Percentiles rank a stretch among this genome's conserved stretches.
Conservation (phyloP, 2,888 invertebrate genomes). For the Vesta saturnalis region DNA sequence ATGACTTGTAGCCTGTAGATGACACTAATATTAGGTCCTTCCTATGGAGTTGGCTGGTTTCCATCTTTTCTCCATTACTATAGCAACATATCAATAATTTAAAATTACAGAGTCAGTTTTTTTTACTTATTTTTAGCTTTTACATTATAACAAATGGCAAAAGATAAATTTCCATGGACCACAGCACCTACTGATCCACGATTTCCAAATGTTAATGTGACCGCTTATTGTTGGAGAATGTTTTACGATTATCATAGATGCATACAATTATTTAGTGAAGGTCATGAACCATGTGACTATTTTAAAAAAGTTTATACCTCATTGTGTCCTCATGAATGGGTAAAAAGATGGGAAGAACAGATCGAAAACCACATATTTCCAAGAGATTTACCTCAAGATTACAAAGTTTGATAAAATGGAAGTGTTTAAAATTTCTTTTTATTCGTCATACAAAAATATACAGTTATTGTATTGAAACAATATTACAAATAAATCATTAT, state of each 20-base stretch:
- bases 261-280: conserved; percentile 35
- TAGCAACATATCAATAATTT: no score
- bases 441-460: neutral
- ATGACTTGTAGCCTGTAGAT: no score
- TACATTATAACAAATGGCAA: neutral
- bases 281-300: conserved; percentile 68
- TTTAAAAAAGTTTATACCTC: conserved; percentile 68
- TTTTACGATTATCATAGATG: conserved; percentile 50
- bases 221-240: conserved; percentile 65
- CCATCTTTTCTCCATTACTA: no score
- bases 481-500: neutral
- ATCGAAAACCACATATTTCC: conserved; percentile 67
- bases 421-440: neutral
- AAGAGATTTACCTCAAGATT: conserved; percentile 55
- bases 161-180: conserved; percentile 54
- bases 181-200: conserved; percentile 91
- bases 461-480: neutral
- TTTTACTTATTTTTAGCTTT: no score
- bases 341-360: conserved; percentile 71
- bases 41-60: no score
- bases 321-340: conserved; percentile 72
- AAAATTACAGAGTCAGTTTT: no score
- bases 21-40: no score
- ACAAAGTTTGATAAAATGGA: neutral
- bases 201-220: conserved; percentile 92